phyloP scores from a whole-genome alignment of 2,888 invertebrate species.

The Pachliopta kotzebuea region DNA sequence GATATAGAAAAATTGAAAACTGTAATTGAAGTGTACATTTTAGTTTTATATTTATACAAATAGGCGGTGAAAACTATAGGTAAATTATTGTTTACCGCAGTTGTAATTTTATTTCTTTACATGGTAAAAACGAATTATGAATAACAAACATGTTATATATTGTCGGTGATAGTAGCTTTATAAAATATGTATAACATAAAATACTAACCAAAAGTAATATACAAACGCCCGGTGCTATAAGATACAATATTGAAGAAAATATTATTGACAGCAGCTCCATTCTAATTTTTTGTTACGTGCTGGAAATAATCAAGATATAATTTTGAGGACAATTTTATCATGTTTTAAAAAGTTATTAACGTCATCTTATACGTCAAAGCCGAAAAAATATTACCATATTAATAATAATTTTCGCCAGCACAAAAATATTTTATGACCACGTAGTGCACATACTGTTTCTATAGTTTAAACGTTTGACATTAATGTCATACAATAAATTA shows the following conservation, averaged over 20 bases:
- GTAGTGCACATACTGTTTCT: no score
- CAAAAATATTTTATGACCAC: background rate
- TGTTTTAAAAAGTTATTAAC: conserved; percentile 15
- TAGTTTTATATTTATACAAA: background rate
- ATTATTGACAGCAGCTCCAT: conserved; percentile 20
- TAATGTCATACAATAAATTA: no score
- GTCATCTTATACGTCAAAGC: conserved; percentile 12
- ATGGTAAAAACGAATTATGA: background rate
- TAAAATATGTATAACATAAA: background rate
- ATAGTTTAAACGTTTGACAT: no score
- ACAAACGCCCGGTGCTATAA: conserved; percentile 4
- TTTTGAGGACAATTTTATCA: conserved; percentile 13
- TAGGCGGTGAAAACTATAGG: background rate
- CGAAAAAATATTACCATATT: background rate
- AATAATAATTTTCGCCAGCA: background rate
- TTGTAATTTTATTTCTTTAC: background rate
- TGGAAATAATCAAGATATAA: background rate
- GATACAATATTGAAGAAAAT: conserved; percentile 12
- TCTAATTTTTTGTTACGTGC: background rate
- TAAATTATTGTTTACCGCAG: background rate
- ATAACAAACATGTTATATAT: background rate
- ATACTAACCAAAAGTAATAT: conserved; percentile 20
- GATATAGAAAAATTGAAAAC: conserved; percentile 82
- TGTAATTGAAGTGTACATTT: conserved; percentile 47
- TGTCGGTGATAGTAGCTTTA: background rate